phyloP scores from a whole-genome alignment of 2,888 invertebrate genomes.

The Acleris sparsana region DNA sequence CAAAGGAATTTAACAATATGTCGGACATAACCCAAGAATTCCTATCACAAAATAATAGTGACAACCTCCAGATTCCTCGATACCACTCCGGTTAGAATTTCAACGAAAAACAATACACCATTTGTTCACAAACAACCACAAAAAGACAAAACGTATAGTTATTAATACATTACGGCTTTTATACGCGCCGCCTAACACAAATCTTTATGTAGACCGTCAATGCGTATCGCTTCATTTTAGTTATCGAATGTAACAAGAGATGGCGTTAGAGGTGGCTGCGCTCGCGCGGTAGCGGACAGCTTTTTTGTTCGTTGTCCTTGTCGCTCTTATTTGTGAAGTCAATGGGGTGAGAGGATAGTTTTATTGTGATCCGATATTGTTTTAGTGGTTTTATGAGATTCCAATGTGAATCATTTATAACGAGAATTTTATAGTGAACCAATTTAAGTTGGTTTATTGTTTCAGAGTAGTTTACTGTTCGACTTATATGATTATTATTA shows the following conservation, averaged over 20 bases:
- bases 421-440: slow-evolving; percentile 32
- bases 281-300: slow-evolving; percentile 42
- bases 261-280: slow-evolving; percentile 39
- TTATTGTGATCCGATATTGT: slow-evolving; percentile 42
- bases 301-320: slow-evolving; percentile 42
- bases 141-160: slow-evolving; percentile 12
- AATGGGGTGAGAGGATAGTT: slow-evolving; percentile 39
- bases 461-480: slow-evolving; percentile 12
- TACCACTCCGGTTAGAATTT: slow-evolving; percentile 33
- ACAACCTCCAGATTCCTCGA: slow-evolving; percentile 35
- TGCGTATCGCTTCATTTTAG: slow-evolving; percentile 33
- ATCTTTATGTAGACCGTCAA: slow-evolving; percentile 35
- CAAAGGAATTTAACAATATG: slow-evolving; percentile 33
- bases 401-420: slow-evolving; percentile 36
- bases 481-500: slow-evolving; percentile 5
- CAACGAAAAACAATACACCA: slow-evolving; percentile 36
- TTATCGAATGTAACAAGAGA: slow-evolving; percentile 28
- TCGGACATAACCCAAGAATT: slow-evolving; percentile 36
- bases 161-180: slow-evolving; percentile 22
- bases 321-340: slow-evolving; percentile 43
- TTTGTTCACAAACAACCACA: slow-evolving; percentile 30
- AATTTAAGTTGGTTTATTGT: slow-evolving; percentile 25
- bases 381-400: slow-evolving; percentile 36
- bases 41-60: slow-evolving; percentile 38
- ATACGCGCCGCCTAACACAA: slow-evolving; percentile 14